Evolutionary conservation across 2,113 vertebrate genomes (phyloP).

Genomic region (Tor tambroides): DNA sequence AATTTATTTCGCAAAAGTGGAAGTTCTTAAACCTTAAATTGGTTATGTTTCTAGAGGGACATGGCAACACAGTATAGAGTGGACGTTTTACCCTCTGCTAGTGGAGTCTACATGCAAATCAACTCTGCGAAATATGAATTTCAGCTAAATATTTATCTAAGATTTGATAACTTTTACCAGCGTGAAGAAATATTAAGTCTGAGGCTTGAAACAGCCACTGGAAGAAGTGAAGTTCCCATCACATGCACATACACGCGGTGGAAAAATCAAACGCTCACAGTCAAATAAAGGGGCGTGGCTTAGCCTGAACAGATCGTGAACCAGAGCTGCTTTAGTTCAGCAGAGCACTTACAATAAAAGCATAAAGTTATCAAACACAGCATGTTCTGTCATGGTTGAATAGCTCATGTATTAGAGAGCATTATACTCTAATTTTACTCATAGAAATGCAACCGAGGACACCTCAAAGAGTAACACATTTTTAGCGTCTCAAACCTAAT

Average conservation of each 20-base stretch:
- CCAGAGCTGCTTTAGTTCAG: not conserved
- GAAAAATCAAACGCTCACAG: constrained; percentile 27
- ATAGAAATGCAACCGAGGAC: not conserved
- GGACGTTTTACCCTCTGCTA: not conserved
- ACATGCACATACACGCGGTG: constrained; percentile 2
- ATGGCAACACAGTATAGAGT: not conserved
- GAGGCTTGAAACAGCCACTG: not conserved
- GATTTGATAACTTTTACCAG: not conserved
- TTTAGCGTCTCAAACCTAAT: no score
- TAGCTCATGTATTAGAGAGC: not conserved
- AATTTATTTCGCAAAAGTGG: not conserved
- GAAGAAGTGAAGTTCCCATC: not conserved
- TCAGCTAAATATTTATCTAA: not conserved
- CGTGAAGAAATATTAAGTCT: not conserved
- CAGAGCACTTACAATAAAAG: not conserved
- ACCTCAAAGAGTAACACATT: not conserved
- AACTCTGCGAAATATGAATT: not conserved
- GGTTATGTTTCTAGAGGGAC: not conserved
- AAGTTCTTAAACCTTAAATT: not conserved
- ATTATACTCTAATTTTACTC: not conserved
- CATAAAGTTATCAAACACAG: not conserved
- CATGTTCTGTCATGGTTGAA: not conserved
- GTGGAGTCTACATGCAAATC: not conserved
- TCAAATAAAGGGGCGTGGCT: constrained; percentile 20
- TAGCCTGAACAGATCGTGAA: not conserved